These are phyloP conservation scores for Nasua narica DNA, from an alignment of 2,797 vertebrate species.

Conservation along the genomic window DNA sequence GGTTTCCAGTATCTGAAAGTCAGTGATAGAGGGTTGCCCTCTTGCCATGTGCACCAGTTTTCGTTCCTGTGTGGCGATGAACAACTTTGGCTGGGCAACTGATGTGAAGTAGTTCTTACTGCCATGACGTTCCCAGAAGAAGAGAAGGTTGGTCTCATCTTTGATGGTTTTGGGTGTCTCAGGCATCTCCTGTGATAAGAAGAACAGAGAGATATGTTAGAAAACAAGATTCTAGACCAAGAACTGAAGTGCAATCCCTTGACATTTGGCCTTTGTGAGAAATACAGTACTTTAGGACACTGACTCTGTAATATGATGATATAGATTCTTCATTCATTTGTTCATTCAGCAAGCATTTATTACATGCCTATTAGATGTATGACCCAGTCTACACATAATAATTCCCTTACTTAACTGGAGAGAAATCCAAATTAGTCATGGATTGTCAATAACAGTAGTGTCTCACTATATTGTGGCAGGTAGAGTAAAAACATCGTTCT, in stretches of 20 bases:
- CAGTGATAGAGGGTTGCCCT: constrained; percentile 1
- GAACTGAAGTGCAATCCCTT: background rate
- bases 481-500: background rate
- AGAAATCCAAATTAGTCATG: constrained; percentile 41
- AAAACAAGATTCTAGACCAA: background rate
- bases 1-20: background rate
- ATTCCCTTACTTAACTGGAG: constrained; percentile 12
- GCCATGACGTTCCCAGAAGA: background rate
- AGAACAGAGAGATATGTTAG: constrained; percentile 36
- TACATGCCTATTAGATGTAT: background rate
- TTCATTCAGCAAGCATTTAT: constrained; percentile 4
- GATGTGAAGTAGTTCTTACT: constrained; percentile 53
- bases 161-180: constrained; percentile 55
- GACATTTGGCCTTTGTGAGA: background rate
- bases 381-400: background rate
- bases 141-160: constrained; percentile 40
- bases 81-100: constrained; percentile 21
- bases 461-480: background rate
- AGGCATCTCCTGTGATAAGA: constrained; percentile 54
- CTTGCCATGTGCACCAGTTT: constrained; percentile 13
- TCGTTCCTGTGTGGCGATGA: constrained; percentile 46
- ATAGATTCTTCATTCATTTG: background rate
- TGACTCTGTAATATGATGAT: background rate
- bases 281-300: background rate
- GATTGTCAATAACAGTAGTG: background rate